phyloP scores from a whole-genome alignment of 1,140 invertebrate species.

The Pachypeltis micranthus region DNA sequence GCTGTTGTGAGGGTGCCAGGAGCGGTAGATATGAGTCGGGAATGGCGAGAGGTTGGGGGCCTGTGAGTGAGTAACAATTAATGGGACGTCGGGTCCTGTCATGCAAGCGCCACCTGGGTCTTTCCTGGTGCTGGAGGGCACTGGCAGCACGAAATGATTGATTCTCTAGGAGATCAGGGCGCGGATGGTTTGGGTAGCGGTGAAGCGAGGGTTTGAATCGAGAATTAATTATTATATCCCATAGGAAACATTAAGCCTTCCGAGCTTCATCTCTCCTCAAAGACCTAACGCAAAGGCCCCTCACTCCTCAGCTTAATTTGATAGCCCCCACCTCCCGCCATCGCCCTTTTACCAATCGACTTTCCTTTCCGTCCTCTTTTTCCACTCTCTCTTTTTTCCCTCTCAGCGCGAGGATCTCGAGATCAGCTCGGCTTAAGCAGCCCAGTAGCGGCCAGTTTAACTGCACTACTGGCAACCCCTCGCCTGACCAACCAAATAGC shows the following conservation, averaged over 20 bases:
- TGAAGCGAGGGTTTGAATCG: constrained; percentile 9
- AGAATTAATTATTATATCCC: constrained; percentile 8
- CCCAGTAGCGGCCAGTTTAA: too few species aligned
- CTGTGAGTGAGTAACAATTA: not conserved
- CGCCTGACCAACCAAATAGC: too few species aligned
- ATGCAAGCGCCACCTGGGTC: constrained; percentile 9
- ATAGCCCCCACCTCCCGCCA: too few species aligned
- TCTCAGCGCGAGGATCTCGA: too few species aligned
- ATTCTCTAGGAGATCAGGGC: not conserved
- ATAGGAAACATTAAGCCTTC: not conserved
- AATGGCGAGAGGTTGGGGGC: not conserved
- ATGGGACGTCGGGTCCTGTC: constrained; percentile 3
- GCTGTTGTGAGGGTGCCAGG: not conserved
- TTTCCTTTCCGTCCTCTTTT: too few species aligned
- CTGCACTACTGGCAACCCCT: too few species aligned
- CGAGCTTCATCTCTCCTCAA: not conserved
- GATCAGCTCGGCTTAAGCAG: too few species aligned
- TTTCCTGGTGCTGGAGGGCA: not conserved
- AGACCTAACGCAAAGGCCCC: too few species aligned
- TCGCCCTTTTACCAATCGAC: too few species aligned
- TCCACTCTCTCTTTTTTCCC: too few species aligned
- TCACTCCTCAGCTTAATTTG: too few species aligned
- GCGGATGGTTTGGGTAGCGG: not conserved
- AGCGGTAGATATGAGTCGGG: not conserved
- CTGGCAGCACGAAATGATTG: not conserved